Percentiles rank a stretch among this genome's conserved stretches.
These are phyloP conservation scores for Petromus typicus DNA, from an alignment of 2,113 vertebrate genomes.

Conservation along the genomic window DNA sequence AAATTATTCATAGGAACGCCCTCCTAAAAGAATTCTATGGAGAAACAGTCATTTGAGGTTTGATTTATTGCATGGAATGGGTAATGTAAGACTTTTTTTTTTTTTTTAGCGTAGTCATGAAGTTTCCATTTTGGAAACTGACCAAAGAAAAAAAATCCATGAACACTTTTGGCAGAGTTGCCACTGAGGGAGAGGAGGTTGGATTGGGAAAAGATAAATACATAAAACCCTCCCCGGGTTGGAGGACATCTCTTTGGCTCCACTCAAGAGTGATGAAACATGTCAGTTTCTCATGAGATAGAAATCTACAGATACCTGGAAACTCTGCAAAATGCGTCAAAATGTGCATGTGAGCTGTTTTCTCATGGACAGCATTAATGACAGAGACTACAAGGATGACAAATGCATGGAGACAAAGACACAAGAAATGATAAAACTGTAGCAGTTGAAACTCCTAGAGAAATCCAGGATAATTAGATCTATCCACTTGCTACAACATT, in stretches of 20 bases:
- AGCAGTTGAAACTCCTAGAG: background rate
- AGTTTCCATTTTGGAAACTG: slow-evolving; percentile 32
- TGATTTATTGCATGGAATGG: slow-evolving; percentile 21
- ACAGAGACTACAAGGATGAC: slow-evolving; percentile 3
- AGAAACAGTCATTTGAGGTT: background rate
- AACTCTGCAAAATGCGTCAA: background rate
- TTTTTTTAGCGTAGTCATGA: background rate
- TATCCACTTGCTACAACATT: background rate
- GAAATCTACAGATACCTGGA: background rate
- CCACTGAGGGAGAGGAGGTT: background rate
- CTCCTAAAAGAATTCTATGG: slow-evolving; percentile 7
- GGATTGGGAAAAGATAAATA: background rate
- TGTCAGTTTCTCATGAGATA: background rate
- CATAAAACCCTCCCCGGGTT: background rate
- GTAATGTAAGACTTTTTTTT: background rate
- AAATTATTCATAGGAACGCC: slow-evolving; percentile 22
- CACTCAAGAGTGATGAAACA: background rate
- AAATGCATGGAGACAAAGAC: background rate
- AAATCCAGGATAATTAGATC: background rate
- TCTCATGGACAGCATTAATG: background rate
- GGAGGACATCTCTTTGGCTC: background rate
- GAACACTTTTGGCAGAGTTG: slow-evolving; percentile 16
- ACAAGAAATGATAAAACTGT: background rate
- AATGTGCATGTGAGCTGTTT: slow-evolving; percentile 11
- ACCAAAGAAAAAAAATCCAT: background rate